These are phyloP conservation scores for Bombus difficillimus DNA, from an alignment of 1,140 invertebrate species.

Conservation along the genomic window DNA sequence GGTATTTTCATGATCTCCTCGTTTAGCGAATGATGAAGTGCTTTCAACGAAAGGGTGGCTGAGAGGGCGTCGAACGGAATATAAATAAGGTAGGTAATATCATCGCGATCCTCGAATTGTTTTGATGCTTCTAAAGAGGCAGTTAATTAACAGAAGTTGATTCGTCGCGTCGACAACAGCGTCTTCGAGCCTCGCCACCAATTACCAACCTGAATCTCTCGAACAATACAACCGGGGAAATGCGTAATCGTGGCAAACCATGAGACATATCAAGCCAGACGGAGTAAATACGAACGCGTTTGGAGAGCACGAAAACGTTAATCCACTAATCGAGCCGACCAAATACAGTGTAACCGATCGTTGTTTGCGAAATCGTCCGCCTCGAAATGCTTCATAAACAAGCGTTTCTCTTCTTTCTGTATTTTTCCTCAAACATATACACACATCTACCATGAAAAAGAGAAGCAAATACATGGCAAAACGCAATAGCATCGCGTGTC, in stretches of 20 bases:
- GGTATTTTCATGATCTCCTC: no score
- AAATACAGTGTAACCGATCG: not conserved
- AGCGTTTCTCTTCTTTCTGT: not conserved
- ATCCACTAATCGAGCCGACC: not conserved
- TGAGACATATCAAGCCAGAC: not conserved
- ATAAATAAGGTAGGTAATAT: not conserved
- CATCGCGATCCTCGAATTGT: not conserved
- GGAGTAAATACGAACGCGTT: not conserved
- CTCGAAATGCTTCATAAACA: not conserved
- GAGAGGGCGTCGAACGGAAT: not conserved
- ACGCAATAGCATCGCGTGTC: not conserved
- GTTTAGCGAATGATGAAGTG: not conserved
- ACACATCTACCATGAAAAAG: not conserved
- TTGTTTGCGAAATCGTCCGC: not conserved
- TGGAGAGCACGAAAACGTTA: not conserved
- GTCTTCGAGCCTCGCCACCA: not conserved
- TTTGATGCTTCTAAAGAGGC: not conserved
- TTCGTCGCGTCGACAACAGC: not conserved
- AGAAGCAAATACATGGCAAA: not conserved
- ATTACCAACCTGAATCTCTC: not conserved
- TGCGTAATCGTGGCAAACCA: not conserved
- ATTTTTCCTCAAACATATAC: not conserved
- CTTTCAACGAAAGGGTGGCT: no score
- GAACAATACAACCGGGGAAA: not conserved
- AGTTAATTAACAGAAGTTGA: constrained; percentile 30